phyloP scores from a whole-genome alignment of 2,888 invertebrate genomes.

The Alitta virens region DNA sequence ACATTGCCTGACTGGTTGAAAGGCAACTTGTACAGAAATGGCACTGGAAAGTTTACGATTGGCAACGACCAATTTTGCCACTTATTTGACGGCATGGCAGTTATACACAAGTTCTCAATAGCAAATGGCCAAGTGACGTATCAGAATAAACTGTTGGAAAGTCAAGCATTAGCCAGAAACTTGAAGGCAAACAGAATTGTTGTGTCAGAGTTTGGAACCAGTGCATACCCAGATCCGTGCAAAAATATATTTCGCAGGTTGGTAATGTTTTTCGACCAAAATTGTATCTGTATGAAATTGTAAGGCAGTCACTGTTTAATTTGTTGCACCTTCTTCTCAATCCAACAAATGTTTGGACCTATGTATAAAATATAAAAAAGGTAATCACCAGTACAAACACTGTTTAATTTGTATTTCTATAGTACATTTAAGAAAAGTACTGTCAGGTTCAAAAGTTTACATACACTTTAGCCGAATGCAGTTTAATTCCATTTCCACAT shows the following conservation, averaged over 20 bases:
- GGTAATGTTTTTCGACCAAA: too few relatives aligned
- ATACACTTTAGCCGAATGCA: too few relatives aligned
- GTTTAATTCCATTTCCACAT: too few relatives aligned
- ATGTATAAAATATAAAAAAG: too few relatives aligned
- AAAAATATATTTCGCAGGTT: slow-evolving; percentile 34
- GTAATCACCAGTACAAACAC: too few relatives aligned
- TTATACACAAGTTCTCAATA: slow-evolving; percentile 59
- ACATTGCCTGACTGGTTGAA: slow-evolving; percentile 37
- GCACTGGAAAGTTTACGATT: slow-evolving; percentile 81
- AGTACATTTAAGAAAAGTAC: too few relatives aligned
- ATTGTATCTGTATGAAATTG: too few relatives aligned
- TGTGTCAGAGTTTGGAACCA: slow-evolving; percentile 80
- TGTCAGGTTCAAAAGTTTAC: too few relatives aligned
- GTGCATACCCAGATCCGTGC: slow-evolving; percentile 74
- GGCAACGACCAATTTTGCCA: slow-evolving; percentile 68
- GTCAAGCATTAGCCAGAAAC: slow-evolving; percentile 68
- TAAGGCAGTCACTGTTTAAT: too few relatives aligned
- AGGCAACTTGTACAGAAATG: slow-evolving; percentile 58
- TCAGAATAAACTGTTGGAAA: slow-evolving; percentile 64
- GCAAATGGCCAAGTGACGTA: slow-evolving; percentile 50
- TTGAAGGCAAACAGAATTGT: slow-evolving; percentile 71
- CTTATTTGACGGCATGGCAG: slow-evolving; percentile 84
- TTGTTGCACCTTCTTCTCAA: too few relatives aligned
- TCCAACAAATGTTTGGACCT: too few relatives aligned
- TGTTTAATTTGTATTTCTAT: too few relatives aligned